These are phyloP conservation scores for Drosophila rhopaloa DNA, from an alignment of 1,140 invertebrate genomes.

Conservation along the genomic window DNA sequence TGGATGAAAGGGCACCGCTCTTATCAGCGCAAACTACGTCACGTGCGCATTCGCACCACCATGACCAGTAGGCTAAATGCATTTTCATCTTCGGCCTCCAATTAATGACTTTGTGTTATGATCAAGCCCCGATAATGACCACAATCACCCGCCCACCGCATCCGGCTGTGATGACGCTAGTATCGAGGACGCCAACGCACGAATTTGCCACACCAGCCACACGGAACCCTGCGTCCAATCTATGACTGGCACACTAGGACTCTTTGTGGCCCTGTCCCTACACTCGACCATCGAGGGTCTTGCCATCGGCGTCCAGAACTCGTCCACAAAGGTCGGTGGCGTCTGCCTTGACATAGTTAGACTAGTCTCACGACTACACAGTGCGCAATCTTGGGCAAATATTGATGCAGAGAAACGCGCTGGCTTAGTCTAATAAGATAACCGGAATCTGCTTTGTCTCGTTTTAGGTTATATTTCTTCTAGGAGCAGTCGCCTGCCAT, in stretches of 20 bases:
- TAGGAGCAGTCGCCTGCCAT: conserved; percentile 90
- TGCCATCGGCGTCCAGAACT: conserved; percentile 91
- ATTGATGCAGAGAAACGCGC: conserved; percentile 39
- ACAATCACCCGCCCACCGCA: conserved; percentile 24
- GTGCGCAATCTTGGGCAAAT: conserved; percentile 61
- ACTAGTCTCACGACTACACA: conserved; percentile 8
- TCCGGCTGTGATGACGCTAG: conserved; percentile 60
- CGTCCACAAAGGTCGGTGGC: conserved; percentile 87
- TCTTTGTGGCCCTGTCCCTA: conserved; percentile 90
- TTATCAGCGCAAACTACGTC: conserved; percentile 32
- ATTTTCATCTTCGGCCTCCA: not conserved
- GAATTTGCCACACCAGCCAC: conserved; percentile 88
- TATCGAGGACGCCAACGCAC: conserved; percentile 85
- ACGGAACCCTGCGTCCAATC: conserved; percentile 86
- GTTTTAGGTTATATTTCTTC: conserved; percentile 88
- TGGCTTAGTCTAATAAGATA: conserved; percentile 57
- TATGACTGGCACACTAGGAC: conserved; percentile 86
- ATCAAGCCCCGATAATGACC: conserved; percentile 34
- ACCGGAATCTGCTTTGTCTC: conserved; percentile 24
- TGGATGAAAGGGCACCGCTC: conserved; percentile 53
- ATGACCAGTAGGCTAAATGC: conserved; percentile 43
- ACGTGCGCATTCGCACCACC: conserved; percentile 15
- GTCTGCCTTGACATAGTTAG: conserved; percentile 56
- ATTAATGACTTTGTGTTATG: conserved; percentile 15
- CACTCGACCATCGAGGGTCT: conserved; percentile 93